Evolutionary conservation across 30 jellyfish, hydroid and myxozoan genomes (phyloP).

Genomic region (Nemopilema nomurai): DNA sequence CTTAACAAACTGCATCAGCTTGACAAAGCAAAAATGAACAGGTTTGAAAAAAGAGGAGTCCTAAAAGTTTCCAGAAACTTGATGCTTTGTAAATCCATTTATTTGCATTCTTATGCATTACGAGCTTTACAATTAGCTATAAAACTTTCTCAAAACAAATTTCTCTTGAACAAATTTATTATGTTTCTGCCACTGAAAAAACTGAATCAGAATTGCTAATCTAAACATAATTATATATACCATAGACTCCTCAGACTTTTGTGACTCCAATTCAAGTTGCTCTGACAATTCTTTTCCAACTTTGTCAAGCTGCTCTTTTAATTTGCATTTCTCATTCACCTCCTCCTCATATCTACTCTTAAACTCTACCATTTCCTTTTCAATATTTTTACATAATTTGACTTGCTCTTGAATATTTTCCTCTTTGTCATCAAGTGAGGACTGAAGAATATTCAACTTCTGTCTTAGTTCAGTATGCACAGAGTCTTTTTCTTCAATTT

Average conservation of each 20-base stretch:
- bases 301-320: slow-evolving; percentile 60
- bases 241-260: slow-evolving; percentile 34
- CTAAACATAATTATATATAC: slow-evolving; percentile 3
- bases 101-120: no score
- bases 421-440: slow-evolving; percentile 1
- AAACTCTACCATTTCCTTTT: slow-evolving; percentile 26
- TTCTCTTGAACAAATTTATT: no score
- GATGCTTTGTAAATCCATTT: no score
- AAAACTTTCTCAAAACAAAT: no score
- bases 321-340: slow-evolving; percentile 26
- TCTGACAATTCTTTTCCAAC: slow-evolving; percentile 66
- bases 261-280: slow-evolving; percentile 58
- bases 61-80: no score
- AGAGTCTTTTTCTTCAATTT: slow-evolving; percentile 51
- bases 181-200: no score
- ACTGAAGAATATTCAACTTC: slow-evolving; percentile 21
- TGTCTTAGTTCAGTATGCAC: slow-evolving; percentile 11
- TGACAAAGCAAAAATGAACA: no score
- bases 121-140: no score
- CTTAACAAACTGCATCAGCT: no score
- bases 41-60: no score
- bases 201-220: neutral
- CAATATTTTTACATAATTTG: neutral
- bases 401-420: slow-evolving; percentile 9
- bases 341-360: slow-evolving; percentile 36